Conservation (phyloP, 2,888 invertebrate genomes). For the Lithophane ornitopus region DNA sequence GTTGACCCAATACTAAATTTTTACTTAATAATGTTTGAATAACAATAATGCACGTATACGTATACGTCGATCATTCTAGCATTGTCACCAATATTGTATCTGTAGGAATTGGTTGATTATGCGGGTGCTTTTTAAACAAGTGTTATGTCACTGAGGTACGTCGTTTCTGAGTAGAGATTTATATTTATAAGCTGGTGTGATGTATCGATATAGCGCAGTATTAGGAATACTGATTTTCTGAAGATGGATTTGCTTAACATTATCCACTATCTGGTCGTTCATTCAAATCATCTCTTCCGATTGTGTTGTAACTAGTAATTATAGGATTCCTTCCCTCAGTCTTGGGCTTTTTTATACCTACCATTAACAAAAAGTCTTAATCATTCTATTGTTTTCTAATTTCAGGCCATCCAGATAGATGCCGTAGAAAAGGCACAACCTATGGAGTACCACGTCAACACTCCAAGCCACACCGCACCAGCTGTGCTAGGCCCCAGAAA, state of each 20-base stretch:
- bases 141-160: not conserved
- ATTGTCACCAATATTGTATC: not conserved
- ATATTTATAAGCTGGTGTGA: slow-evolving; percentile 4
- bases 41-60: not conserved
- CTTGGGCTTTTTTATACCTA: not conserved
- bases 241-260: slow-evolving; percentile 9
- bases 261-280: not conserved
- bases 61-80: slow-evolving; percentile 19
- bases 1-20: too few relatives aligned
- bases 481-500: slow-evolving; percentile 43
- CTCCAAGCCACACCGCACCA: slow-evolving; percentile 59
- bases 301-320: not conserved
- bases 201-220: not conserved
- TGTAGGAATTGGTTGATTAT: not conserved
- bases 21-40: slow-evolving; percentile 1
- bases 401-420: slow-evolving; percentile 73
- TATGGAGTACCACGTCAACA: slow-evolving; percentile 81
- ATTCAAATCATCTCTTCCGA: not conserved
- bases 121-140: not conserved
- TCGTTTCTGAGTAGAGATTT: not conserved
- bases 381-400: slow-evolving; percentile 31
- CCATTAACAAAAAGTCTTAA: not conserved
- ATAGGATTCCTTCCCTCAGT: not conserved
- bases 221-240: not conserved
- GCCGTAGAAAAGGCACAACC: slow-evolving; percentile 76